Conservation (phyloP, 2,797 vertebrate genomes). For the Sebastes taczanowskii region DNA sequence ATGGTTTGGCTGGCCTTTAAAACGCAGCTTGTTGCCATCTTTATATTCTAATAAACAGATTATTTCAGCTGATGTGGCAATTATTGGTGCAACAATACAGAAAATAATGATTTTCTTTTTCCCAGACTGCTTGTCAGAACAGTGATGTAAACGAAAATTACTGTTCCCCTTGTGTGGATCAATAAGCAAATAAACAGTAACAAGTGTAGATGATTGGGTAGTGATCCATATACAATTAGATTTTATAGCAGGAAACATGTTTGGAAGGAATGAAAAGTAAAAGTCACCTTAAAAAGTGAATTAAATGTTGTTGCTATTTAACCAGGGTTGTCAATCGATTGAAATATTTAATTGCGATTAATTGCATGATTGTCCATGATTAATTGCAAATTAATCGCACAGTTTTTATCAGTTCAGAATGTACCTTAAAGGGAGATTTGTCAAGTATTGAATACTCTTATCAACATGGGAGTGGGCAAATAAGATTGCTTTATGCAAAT, state of each 20-base stretch:
- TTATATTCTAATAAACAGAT: conserved; percentile 38
- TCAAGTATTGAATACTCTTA: too few relatives aligned
- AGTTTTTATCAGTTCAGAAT: too few relatives aligned
- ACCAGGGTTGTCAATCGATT: too few relatives aligned
- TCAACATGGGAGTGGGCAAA: too few relatives aligned
- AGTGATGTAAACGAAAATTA: conserved; percentile 11
- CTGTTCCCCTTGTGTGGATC: background rate
- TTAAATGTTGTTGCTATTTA: background rate
- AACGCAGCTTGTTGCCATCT: conserved; percentile 36
- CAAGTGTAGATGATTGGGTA: background rate
- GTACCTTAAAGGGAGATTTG: too few relatives aligned
- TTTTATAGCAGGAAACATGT: background rate
- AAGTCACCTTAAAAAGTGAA: background rate
- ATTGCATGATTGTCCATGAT: too few relatives aligned
- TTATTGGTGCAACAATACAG: conserved; percentile 25
- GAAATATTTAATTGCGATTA: too few relatives aligned
- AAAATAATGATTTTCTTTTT: conserved; percentile 10
- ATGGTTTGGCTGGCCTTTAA: conserved; percentile 44
- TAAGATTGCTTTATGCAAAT: too few relatives aligned
- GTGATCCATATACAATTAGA: background rate
- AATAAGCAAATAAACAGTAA: background rate
- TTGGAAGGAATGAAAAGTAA: background rate
- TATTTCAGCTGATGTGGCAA: conserved; percentile 46
- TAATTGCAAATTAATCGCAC: too few relatives aligned
- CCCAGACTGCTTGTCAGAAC: background rate